phyloP scores from a whole-genome alignment of 1,140 invertebrate species.

The Calephelis virginiensis region DNA sequence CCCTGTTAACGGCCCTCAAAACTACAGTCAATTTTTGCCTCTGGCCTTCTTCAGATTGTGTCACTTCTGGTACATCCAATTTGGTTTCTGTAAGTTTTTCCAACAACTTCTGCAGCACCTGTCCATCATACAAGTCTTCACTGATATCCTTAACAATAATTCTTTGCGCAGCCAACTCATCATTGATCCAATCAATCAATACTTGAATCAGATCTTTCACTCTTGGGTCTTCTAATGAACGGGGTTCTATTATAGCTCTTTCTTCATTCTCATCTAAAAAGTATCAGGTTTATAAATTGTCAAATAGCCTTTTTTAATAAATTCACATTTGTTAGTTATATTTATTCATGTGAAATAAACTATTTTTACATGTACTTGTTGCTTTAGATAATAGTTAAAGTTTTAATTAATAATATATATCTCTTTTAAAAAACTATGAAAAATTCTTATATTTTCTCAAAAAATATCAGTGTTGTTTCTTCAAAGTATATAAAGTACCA shows the following conservation, averaged over 20 bases:
- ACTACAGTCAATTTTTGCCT: conserved; percentile 96
- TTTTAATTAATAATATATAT: no score
- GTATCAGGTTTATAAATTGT: conserved; percentile 13
- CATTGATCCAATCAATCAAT: conserved; percentile 99
- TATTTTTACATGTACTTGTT: no score
- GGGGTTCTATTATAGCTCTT: conserved; percentile 95
- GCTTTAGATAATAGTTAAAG: no score
- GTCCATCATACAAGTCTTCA: conserved; percentile 99
- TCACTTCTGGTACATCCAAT: conserved; percentile 98
- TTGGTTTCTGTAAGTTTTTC: conserved; percentile 95
- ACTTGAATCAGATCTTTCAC: conserved; percentile 92
- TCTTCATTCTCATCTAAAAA: conserved; percentile 96
- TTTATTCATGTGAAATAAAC: no score
- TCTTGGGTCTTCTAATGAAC: conserved; percentile 91
- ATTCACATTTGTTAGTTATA: no score
- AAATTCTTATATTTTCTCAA: no score
- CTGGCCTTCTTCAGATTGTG: conserved; percentile 98
- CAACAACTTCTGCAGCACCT: conserved; percentile 97
- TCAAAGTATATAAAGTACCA: no score
- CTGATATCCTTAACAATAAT: conserved; percentile 98
- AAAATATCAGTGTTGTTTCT: no score
- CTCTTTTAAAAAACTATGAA: no score
- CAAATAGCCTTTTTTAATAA: conserved; percentile 1
- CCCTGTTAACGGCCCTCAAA: conserved; percentile 90
- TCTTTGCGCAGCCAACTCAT: conserved; percentile 96